Base-by-base conservation (phyloP, 2,113 vertebrate species). In the Puffinus mauretanicus region DNA sequence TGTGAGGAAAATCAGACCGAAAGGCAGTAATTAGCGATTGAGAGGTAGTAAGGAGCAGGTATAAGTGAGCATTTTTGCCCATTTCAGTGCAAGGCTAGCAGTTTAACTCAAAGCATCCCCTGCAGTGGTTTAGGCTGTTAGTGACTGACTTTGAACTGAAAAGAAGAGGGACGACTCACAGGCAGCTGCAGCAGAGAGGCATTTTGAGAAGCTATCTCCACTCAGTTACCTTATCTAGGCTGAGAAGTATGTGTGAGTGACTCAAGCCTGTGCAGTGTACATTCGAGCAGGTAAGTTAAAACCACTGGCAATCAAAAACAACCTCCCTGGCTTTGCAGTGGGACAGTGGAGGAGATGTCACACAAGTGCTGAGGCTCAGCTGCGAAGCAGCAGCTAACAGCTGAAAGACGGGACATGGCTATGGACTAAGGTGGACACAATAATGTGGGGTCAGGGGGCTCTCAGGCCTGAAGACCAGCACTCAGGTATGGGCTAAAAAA, bases 41-140 rank as follows among this genome's bases (percentile, higher is more conserved):
- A 91, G 82, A 90, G 66, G 58, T 49, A 25, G 84, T 61, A 44
- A 91, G 72, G 66, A 95, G 15, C 49, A 72, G 49, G 66, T 82
- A 75, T 7, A 87, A 85, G 90, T 14, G 44, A 93, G 38, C 60
- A 75, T 55, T 96, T 95, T 86, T 89, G 42, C 60, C 86, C 29
- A 36, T 75, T 96, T 95, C 96, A 93, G 47, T 86, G 73, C 47
- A 79, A 91, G 69, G 69, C 57, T 78, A 52, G 69, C 52, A 94
- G 64, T 96, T 94, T 95, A 96, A 97, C 83, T 96, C 93, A 97
- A 95, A 97, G 96, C 32, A 2, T 90, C 62, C 34, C 92, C 93
- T 92, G 92, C 96, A 94, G 96, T 69, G 96, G 92, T 94, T 91
- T 86, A 82, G 71, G 70, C 55, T 94, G 92, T 95, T 95, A 96